A percentile compares a stretch with the other conserved stretches of the same genome.
These are phyloP conservation scores for Xenopus borealis DNA, from an alignment of 2,113 vertebrate genomes.

Conservation along the genomic window DNA sequence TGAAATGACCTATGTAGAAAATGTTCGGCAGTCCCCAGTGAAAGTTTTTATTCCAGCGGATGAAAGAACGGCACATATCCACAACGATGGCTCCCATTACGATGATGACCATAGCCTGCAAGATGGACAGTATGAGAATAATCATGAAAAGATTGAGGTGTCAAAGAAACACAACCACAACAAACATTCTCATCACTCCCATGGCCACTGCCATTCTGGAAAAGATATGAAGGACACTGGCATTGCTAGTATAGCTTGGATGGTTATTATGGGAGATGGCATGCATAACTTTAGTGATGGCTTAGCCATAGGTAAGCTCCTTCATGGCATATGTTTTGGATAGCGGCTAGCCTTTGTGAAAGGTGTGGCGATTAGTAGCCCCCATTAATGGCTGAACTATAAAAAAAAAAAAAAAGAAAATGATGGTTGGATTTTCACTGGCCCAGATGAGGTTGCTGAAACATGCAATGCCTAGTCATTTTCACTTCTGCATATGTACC, in stretches of 20 bases:
- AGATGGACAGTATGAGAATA: slow-evolving; percentile 57
- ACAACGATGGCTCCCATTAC: slow-evolving; percentile 57
- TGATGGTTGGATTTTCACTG: too few species aligned
- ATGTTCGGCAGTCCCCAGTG: slow-evolving; percentile 73
- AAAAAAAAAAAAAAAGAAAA: too few species aligned
- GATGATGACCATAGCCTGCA: slow-evolving; percentile 57
- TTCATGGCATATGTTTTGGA: too few species aligned
- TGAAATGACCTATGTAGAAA: slow-evolving; percentile 78
- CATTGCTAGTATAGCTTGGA: slow-evolving; percentile 97
- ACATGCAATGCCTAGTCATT: too few species aligned
- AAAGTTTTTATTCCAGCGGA: slow-evolving; percentile 67
- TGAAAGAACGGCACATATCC: slow-evolving; percentile 58
- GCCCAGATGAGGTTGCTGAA: too few species aligned
- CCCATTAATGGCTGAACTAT: too few species aligned
- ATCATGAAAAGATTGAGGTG: slow-evolving; percentile 61
- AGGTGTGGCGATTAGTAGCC: too few species aligned
- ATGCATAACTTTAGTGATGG: slow-evolving; percentile 99
- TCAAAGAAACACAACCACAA: slow-evolving; percentile 72
- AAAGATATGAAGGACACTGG: slow-evolving; percentile 94
- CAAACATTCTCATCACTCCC: slow-evolving; percentile 82
- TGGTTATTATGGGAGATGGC: slow-evolving; percentile 99
- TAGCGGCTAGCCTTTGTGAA: too few species aligned
- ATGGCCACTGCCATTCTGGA: slow-evolving; percentile 92
- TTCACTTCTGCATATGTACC: too few species aligned
- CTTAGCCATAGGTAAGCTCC: slow-evolving; percentile 86